Evolutionary conservation across 2,113 vertebrate genomes (phyloP).

Genomic region (Cynoglossus semilaevis): DNA sequence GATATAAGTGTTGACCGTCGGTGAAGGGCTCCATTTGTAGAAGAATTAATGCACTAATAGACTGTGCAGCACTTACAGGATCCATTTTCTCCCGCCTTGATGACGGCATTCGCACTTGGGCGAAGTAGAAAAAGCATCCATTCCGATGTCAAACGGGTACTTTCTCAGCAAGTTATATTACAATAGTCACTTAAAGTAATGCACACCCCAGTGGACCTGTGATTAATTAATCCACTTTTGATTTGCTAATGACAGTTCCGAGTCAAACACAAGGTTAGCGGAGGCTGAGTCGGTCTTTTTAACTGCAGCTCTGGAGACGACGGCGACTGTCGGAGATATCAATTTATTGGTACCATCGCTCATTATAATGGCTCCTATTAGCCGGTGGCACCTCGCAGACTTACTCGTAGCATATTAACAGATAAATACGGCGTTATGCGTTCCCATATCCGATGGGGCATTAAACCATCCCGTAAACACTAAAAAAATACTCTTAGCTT

Average conservation of each 20-base stretch:
- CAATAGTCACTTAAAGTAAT: slow-evolving; percentile 74
- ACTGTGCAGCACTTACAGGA: slow-evolving; percentile 66
- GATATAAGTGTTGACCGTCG: slow-evolving; percentile 46
- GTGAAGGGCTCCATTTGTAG: slow-evolving; percentile 53
- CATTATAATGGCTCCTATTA: slow-evolving; percentile 62
- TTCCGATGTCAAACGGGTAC: slow-evolving; percentile 59
- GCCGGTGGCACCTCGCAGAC: slow-evolving; percentile 27
- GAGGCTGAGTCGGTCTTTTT: slow-evolving; percentile 73
- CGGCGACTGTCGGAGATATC: slow-evolving; percentile 50
- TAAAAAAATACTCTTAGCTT: slow-evolving; percentile 19
- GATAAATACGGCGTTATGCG: slow-evolving; percentile 18
- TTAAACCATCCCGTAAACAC: slow-evolving; percentile 35
- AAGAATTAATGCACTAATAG: slow-evolving; percentile 63
- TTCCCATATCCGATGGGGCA: background rate
- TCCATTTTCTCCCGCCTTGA: slow-evolving; percentile 50
- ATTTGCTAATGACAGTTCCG: slow-evolving; percentile 71
- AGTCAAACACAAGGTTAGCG: slow-evolving; percentile 73
- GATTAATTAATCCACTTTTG: slow-evolving; percentile 76
- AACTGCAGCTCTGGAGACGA: slow-evolving; percentile 45
- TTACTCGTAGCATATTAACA: slow-evolving; percentile 34
- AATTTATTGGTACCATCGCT: slow-evolving; percentile 67
- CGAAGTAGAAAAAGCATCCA: slow-evolving; percentile 58
- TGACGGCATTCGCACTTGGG: slow-evolving; percentile 64
- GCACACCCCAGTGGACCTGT: slow-evolving; percentile 46
- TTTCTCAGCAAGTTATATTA: slow-evolving; percentile 72